A percentile compares a stretch with the other conserved stretches of the same genome.
Conservation (phyloP, 1,140 invertebrate species). For the Lasaia peninsularis region DNA sequence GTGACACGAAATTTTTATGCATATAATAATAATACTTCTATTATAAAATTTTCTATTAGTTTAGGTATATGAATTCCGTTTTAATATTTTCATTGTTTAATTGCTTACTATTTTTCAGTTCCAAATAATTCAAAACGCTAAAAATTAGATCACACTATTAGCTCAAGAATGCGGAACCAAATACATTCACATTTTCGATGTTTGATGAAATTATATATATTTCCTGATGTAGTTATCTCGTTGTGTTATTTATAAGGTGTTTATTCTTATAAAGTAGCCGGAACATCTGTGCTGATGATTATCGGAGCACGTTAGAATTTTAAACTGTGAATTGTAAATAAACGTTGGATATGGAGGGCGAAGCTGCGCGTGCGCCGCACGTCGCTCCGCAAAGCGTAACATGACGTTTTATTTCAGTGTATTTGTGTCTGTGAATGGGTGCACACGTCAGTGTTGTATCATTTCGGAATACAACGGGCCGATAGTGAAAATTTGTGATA, state of each 20-base stretch:
- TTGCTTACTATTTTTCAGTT: no score
- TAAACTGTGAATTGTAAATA: slow-evolving; percentile 70
- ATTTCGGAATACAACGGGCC: slow-evolving; percentile 23
- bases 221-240: slow-evolving; percentile 3
- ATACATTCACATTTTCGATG: neutral
- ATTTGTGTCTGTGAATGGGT: slow-evolving; percentile 55
- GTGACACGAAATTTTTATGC: no score
- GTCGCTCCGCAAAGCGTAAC: slow-evolving; percentile 27
- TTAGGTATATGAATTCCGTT: no score
- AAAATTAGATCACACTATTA: neutral
- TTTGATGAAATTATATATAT: neutral
- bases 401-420: slow-evolving; percentile 40
- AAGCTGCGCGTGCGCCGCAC: slow-evolving; percentile 51
- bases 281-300: slow-evolving; percentile 52
- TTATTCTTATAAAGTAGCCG: slow-evolving; percentile 19
- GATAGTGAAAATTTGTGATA: slow-evolving; percentile 35
- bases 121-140: neutral
- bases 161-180: neutral
- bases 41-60: neutral
- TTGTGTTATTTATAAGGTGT: slow-evolving; percentile 14
- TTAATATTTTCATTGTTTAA: no score
- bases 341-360: slow-evolving; percentile 45
- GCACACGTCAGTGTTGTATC: slow-evolving; percentile 39
- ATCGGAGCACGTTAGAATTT: slow-evolving; percentile 63
- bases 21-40: no score